These are phyloP conservation scores for Corythornis leucogaster DNA, from an alignment of 2,797 vertebrate genomes.

Conservation along the genomic window DNA sequence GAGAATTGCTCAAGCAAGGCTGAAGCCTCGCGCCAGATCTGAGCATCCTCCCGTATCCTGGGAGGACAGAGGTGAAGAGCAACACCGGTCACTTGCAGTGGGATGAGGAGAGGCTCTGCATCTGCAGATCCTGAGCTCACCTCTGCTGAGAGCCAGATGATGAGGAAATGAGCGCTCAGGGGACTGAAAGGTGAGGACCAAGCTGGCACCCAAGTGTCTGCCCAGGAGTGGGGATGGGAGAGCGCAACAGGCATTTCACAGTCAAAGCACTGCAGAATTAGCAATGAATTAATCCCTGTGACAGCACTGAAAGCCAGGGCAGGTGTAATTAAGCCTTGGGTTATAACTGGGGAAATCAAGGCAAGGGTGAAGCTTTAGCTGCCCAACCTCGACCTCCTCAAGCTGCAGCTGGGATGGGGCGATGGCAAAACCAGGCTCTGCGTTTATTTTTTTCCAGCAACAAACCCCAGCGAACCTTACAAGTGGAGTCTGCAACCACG, in stretches of 20 bases:
- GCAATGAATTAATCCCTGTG: neutral
- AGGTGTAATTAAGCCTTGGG: neutral
- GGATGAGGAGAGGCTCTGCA: neutral
- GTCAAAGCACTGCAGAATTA: neutral
- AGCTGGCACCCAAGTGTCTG: neutral
- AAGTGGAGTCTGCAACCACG: neutral
- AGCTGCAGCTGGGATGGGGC: neutral
- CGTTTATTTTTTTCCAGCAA: neutral
- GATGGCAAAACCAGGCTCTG: neutral
- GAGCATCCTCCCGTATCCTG: neutral
- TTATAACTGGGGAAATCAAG: neutral
- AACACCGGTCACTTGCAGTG: fast-evolving
- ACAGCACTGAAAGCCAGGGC: neutral
- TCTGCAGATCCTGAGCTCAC: neutral
- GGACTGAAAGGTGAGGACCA: neutral
- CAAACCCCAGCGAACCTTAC: neutral
- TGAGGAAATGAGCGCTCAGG: neutral
- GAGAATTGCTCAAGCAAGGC: neutral
- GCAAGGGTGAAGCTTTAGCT: neutral
- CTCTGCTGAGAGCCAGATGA: neutral
- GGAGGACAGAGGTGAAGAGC: neutral
- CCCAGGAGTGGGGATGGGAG: neutral
- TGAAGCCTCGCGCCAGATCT: neutral
- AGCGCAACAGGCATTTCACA: neutral
- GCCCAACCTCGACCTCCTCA: neutral